Conservation (phyloP, 2,113 vertebrate species). For the Hemiscyllium ocellatum region DNA sequence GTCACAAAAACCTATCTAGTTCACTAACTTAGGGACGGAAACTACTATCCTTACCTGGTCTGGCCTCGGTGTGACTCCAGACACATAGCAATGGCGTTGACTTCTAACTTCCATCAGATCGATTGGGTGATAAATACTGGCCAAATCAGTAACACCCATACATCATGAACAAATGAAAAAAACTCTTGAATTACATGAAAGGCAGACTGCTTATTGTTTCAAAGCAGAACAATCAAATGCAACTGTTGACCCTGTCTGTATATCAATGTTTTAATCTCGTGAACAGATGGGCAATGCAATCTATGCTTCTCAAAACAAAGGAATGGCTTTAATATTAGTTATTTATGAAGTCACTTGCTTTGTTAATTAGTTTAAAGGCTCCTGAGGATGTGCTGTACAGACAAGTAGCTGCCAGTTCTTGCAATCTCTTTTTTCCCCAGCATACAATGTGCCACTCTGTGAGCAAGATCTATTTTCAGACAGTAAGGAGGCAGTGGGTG, state of each 20-base stretch:
- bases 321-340: not conserved
- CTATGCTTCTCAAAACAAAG: not conserved
- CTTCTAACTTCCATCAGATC: no score
- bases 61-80: no score
- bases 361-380: not conserved
- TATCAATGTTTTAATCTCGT: not conserved
- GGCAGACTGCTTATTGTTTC: not conserved
- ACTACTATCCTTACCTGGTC: no score
- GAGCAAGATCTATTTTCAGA: slow-evolving; percentile 5
- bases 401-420: not conserved
- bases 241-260: not conserved
- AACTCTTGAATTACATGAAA: not conserved
- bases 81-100: no score
- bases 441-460: not conserved
- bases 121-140: no score
- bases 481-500: not conserved
- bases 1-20: no score
- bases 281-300: not conserved
- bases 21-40: no score
- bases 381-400: not conserved
- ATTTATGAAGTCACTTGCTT: not conserved
- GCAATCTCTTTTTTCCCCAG: not conserved
- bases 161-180: not conserved
- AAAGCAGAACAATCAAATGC: not conserved
- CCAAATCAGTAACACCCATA: no score